A percentile compares a stretch with the other conserved stretches of the same genome.
Evolutionary conservation across 2,888 invertebrate species (phyloP).

Genomic region (Mellilla xanthometata): DNA sequence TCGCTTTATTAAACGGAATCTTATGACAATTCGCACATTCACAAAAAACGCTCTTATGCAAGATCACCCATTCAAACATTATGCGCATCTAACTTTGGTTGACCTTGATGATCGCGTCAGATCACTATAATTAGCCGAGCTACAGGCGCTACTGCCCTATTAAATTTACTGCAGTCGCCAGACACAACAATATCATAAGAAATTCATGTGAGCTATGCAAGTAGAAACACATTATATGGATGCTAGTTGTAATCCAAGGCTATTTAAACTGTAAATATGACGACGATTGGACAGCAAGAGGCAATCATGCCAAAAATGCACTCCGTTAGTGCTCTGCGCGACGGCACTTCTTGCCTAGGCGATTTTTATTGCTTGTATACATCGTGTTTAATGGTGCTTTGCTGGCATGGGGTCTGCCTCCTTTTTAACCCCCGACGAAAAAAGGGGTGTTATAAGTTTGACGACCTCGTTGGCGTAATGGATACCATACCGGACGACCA

Average conservation of each 20-base stretch:
- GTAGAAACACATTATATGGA: slow-evolving; percentile 23
- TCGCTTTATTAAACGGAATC: no score
- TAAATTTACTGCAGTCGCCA: slow-evolving; percentile 20
- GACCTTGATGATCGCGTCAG: no score
- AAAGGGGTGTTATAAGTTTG: no score
- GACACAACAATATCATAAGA: slow-evolving; percentile 17
- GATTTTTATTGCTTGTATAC: slow-evolving; percentile 48
- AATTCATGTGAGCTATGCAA: slow-evolving; percentile 24
- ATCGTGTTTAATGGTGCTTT: slow-evolving; percentile 39
- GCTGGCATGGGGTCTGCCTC: slow-evolving; percentile 39
- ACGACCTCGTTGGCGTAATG: no score
- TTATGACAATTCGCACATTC: no score
- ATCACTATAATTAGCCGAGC: no score
- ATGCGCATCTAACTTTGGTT: no score
- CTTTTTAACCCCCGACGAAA: no score
- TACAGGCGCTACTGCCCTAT: slow-evolving; percentile 6
- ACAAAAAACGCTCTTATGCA: no score
- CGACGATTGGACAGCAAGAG: slow-evolving; percentile 30
- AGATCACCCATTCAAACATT: no score
- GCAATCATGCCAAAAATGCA: slow-evolving; percentile 56
- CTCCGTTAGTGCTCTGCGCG: slow-evolving; percentile 40
- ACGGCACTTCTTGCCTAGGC: slow-evolving; percentile 45
- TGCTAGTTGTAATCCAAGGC: slow-evolving; percentile 14
- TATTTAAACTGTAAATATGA: slow-evolving; percentile 25
- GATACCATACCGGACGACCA: no score